Percentiles rank a stretch among this genome's conserved stretches.
Evolutionary conservation across 2,113 vertebrate genomes (phyloP).

Genomic region (Corythoichthys haematopterus): DNA sequence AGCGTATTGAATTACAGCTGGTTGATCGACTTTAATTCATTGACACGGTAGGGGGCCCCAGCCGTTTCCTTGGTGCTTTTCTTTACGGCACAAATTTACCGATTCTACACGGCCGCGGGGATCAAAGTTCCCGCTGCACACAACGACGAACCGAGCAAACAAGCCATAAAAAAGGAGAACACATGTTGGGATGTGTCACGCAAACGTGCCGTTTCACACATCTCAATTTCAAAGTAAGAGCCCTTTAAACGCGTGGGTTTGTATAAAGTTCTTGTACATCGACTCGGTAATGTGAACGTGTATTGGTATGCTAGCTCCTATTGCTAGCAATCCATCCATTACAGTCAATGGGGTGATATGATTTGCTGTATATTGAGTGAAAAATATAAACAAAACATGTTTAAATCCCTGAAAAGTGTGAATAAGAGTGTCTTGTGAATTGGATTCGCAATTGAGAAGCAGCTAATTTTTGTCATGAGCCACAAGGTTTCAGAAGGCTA

Average conservation of each 20-base stretch:
- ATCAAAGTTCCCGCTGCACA: conserved; percentile 1
- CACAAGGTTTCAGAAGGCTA: too few species aligned
- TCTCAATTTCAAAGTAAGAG: neutral
- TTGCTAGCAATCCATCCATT: too few species aligned
- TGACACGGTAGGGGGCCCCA: neutral
- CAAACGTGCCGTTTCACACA: conserved; percentile 1
- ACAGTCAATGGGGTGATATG: too few species aligned
- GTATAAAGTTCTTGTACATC: neutral
- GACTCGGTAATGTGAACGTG: neutral
- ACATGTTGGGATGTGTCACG: neutral
- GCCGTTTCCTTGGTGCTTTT: neutral
- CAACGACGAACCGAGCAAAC: neutral
- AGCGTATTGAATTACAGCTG: neutral
- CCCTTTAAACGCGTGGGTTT: neutral
- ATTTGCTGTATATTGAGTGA: too few species aligned
- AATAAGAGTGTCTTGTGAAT: too few species aligned
- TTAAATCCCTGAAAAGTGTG: too few species aligned
- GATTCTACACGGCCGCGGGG: neutral
- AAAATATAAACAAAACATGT: too few species aligned
- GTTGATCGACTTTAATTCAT: neutral
- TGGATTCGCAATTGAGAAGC: too few species aligned
- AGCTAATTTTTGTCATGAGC: too few species aligned
- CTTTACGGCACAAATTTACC: neutral
- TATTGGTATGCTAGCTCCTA: too few species aligned
- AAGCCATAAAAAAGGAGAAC: conserved; percentile 2